Evolutionary conservation across 2,888 invertebrate genomes (phyloP), one percentile per base, ranked within the genome.

Genomic region (Amitus sp.): DNA sequence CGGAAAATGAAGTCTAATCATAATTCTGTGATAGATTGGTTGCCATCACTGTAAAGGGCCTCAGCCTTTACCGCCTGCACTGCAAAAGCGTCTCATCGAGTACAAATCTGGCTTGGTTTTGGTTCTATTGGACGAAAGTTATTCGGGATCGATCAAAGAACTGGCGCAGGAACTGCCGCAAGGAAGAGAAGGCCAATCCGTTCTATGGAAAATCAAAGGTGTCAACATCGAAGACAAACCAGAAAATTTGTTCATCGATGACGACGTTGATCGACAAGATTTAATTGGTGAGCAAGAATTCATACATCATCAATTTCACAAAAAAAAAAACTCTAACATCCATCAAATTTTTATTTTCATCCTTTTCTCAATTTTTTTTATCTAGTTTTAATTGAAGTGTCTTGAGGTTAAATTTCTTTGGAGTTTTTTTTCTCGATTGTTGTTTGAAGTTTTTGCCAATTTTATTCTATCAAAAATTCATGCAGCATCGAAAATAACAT

Each of bases 11-110:
- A n/a, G n/a, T n/a, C n/a, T n/a, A n/a, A n/a, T n/a, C 23, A 23
- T 23, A 5, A 5, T 5, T 23, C 7, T 23, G 7, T 23, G 3
- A 7, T 7, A 46, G 81, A 66, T 80, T 20, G 81, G 81, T 9
- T 82, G 81, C 47, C 80, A 81, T 66, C 81, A 82, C 33, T 82
- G 81, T 45, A 67, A 80, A 70, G 78, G 77, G 2, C 52, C 74
- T 6, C 70, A 76, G 40, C 77, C 79, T 1, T 61, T 82, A 30
- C 74, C 75, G 20, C 12, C 57, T 2, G 66, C 69, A 1, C 55
- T 82, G 17, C 78, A 80, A 23, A 78, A 81, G 47, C 66, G 71
- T 33, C 47, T 81, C 12, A 65, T 81, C 7, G 78, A 78, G 57
- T 73, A 69, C 34, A 73, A 74, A 48, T 50, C 67, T n/a, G 81